Evolutionary conservation across 1,140 invertebrate genomes (phyloP).

Genomic region (Meloidogyne hapla): DNA sequence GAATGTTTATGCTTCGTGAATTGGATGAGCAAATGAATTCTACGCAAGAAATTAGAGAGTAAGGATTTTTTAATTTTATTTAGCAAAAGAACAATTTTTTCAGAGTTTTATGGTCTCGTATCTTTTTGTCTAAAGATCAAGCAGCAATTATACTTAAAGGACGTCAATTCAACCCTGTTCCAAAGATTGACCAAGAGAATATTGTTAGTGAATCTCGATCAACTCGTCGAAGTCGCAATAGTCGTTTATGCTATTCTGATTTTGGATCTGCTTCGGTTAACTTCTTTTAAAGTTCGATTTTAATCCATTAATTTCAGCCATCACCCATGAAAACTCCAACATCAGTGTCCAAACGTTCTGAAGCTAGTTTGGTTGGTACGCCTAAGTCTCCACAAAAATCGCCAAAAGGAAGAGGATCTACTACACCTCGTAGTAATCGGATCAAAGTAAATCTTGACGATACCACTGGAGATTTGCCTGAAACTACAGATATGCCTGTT

Average conservation of each 20-base stretch:
- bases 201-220: constrained; percentile 37
- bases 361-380: background rate
- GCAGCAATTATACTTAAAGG: background rate
- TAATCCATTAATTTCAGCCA: background rate
- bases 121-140: constrained; percentile 43
- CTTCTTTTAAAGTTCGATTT: background rate
- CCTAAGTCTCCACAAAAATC: background rate
- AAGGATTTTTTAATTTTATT: background rate
- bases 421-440: background rate
- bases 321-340: constrained; percentile 5
- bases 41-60: constrained; percentile 7
- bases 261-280: constrained; percentile 4
- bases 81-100: constrained; percentile 12
- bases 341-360: background rate
- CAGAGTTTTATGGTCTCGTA: constrained; percentile 49
- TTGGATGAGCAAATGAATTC: constrained; percentile 32
- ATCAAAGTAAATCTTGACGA: background rate
- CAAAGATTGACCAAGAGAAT: constrained; percentile 33
- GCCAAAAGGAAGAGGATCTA: background rate
- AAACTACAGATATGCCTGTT: too few species aligned
- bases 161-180: constrained; percentile 13
- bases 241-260: constrained; percentile 5
- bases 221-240: constrained; percentile 20
- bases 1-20: constrained; percentile 41
- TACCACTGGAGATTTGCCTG: background rate